Percentiles rank a stretch among this genome's conserved stretches.
These are phyloP conservation scores for Rhinogobius similis DNA, from an alignment of 2,113 vertebrate species.

Conservation along the genomic window DNA sequence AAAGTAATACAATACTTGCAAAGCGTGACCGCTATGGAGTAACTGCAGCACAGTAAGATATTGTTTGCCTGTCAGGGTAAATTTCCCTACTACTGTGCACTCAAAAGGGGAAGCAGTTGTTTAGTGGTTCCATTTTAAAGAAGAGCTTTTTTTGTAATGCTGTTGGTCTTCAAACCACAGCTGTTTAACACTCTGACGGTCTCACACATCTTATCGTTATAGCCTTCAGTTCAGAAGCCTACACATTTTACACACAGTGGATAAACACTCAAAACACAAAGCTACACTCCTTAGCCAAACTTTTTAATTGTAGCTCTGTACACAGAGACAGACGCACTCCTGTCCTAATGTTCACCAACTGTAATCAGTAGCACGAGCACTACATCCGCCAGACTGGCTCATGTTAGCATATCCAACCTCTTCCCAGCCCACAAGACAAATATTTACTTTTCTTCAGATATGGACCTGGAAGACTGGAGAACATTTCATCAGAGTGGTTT, in stretches of 20 bases:
- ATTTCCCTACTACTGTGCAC: not conserved
- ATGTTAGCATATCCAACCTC: slow-evolving; percentile 56
- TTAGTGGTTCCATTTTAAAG: slow-evolving; percentile 3
- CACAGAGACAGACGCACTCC: slow-evolving; percentile 31
- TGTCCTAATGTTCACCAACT: slow-evolving; percentile 17
- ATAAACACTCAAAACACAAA: slow-evolving; percentile 6
- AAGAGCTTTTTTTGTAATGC: slow-evolving; percentile 8
- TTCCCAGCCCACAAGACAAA: slow-evolving; percentile 70
- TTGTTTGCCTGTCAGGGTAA: slow-evolving; percentile 21
- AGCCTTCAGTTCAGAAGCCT: slow-evolving; percentile 8
- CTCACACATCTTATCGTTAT: not conserved
- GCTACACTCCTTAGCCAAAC: slow-evolving; percentile 26
- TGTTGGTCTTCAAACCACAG: slow-evolving; percentile 4
- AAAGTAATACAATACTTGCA: not conserved
- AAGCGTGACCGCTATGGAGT: not conserved
- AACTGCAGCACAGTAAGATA: not conserved
- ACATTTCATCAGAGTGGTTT: slow-evolving; percentile 37
- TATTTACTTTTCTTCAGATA: slow-evolving; percentile 70
- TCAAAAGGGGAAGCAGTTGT: not conserved
- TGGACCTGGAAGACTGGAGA: slow-evolving; percentile 36
- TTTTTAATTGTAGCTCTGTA: slow-evolving; percentile 11
- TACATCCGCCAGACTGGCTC: slow-evolving; percentile 41
- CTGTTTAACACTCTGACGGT: slow-evolving; percentile 5
- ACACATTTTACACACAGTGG: slow-evolving; percentile 2
- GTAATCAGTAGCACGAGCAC: slow-evolving; percentile 30